A percentile compares a stretch with the other conserved stretches of the same genome.
phyloP scores from a whole-genome alignment of 2,888 invertebrate species.

The Alloscopus bannaensis region DNA sequence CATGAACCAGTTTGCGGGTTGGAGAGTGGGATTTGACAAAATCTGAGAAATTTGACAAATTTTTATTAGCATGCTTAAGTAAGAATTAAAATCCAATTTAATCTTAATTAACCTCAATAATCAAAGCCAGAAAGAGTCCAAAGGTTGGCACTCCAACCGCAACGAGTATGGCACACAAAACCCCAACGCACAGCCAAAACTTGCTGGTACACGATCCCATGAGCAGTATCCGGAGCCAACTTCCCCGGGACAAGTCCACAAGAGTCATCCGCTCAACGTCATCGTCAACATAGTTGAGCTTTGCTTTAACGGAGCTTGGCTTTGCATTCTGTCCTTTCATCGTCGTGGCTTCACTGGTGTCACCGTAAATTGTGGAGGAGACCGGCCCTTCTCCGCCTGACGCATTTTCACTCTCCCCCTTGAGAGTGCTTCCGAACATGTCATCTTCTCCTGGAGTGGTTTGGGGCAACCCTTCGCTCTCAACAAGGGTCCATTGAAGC shows the following conservation, averaged over 20 bases:
- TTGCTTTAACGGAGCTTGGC: too few species aligned
- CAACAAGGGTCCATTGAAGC: conserved; percentile 31
- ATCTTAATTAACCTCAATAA: conserved; percentile 30
- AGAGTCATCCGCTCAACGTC: too few species aligned
- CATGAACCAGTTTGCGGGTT: conserved; percentile 35
- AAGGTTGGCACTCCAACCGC: conserved; percentile 46
- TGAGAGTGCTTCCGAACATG: neutral
- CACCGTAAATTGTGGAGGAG: too few species aligned
- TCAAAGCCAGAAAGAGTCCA: conserved; percentile 40
- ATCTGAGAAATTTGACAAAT: neutral
- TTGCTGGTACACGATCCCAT: conserved; percentile 25
- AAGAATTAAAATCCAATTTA: neutral
- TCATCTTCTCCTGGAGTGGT: neutral
- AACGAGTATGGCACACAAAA: conserved; percentile 12
- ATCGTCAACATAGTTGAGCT: too few species aligned
- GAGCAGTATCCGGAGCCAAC: neutral
- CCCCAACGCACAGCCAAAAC: conserved; percentile 2
- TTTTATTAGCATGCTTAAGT: neutral
- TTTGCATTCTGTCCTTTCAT: too few species aligned
- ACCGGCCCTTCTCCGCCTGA: too few species aligned
- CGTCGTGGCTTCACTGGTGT: too few species aligned
- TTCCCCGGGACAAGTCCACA: too few species aligned
- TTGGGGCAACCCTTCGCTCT: neutral
- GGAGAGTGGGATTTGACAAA: neutral
- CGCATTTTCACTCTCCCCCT: neutral